Base-by-base conservation (phyloP, 2,113 vertebrate genomes). In the Rousettus leschenaultii region DNA sequence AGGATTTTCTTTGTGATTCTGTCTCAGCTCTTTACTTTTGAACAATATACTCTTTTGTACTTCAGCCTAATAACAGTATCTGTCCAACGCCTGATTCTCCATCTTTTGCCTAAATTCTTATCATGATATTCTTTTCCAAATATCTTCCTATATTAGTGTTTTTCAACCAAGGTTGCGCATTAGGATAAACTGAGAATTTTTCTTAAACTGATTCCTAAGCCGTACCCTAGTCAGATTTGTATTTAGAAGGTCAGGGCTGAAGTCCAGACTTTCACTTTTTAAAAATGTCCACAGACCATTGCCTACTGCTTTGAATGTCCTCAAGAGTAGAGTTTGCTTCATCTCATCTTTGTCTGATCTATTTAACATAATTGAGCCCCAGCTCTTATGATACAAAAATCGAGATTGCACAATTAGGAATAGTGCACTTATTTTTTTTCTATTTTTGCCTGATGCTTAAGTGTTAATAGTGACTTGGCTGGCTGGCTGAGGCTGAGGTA, bases 1-100 rank as follows among this genome's bases (percentile, higher is more conserved):
- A 8, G 6, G 0, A 0, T 14, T 33, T 33, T n/a, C 2, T 30
- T 2, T 30, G 33, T 48, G 19, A 28, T 38, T 5, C 21, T n/a
- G 59, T 22, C 55, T 59, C n/a, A 77, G 6, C 4, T 80, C 65
- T 86, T 92, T n/a, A 35, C 70, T 83, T 89, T 92, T 73, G 43
- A 57, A 19, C 2, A 43, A 55, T 24, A 73, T 4, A 30, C 6
- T 79, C 19, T 71, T 79, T 89, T 68, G 2, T 61, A 70, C 19
- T 7, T 1, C 18, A 82, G 16, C 83, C 19, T 38, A 71, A 48
- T 74, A 59, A 86, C 24, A 93, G 8, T 57, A 43, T n/a, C 15
- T 78, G n/a, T 30, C 30, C 0, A 59, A 63, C 45, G 53, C 5
- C 12, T 28, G 7, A 61, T 51, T 91, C 16, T 7, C 21, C 63